Percentiles rank a stretch among this genome's conserved stretches.
These are phyloP conservation scores for Drosophila setosimentum DNA, from an alignment of 2,888 invertebrate species.

Conservation along the genomic window DNA sequence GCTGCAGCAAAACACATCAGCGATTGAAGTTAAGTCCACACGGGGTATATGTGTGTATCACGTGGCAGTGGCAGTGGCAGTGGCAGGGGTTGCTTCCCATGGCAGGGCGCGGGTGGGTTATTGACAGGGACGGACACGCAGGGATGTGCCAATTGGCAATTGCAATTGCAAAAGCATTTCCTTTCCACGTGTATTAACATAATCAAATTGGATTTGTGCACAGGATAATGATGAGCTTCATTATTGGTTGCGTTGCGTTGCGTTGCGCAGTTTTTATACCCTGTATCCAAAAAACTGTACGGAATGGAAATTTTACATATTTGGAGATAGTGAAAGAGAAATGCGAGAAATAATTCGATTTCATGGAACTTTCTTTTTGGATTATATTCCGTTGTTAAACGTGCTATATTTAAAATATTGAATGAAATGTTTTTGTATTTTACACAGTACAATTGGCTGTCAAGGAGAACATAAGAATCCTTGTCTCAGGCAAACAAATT, in stretches of 20 bases:
- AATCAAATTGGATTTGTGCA: conserved; percentile 82
- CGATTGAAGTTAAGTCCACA: conserved; percentile 44
- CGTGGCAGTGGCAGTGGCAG: too few species aligned
- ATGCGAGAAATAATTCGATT: not conserved
- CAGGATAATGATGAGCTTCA: conserved; percentile 82
- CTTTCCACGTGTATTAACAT: conserved; percentile 82
- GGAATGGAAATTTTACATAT: not conserved
- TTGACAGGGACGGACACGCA: conserved; percentile 43
- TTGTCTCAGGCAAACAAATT: not conserved
- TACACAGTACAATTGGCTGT: not conserved
- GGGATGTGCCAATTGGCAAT: conserved; percentile 73
- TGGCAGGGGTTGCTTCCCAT: conserved; percentile 14
- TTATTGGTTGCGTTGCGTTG: conserved; percentile 71
- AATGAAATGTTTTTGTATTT: not conserved
- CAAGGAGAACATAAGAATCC: not conserved
- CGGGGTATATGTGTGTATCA: conserved; percentile 13
- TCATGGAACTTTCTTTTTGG: not conserved
- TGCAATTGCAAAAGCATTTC: conserved; percentile 80
- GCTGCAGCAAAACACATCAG: conserved; percentile 43
- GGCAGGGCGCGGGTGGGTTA: not conserved
- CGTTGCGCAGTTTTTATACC: conserved; percentile 48
- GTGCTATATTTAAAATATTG: too few species aligned
- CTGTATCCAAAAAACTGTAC: not conserved
- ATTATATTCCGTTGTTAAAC: not conserved
- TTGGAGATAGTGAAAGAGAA: too few species aligned